Percentiles rank a stretch among this genome's conserved stretches.
Evolutionary conservation across 1,140 invertebrate species (phyloP).

Genomic region (Oreohelix idahoensis): DNA sequence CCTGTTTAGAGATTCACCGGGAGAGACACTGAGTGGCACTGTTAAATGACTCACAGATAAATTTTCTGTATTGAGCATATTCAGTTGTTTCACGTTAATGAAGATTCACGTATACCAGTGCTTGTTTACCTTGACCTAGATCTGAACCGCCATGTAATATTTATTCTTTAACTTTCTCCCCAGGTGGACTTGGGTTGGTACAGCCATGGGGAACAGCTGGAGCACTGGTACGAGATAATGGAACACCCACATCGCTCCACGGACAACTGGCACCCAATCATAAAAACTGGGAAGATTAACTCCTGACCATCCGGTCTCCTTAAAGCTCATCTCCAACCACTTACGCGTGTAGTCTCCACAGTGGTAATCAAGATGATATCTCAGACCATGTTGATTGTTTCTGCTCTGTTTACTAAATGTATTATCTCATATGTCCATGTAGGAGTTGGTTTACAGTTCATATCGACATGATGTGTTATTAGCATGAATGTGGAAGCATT

Average conservation of each 20-base stretch:
- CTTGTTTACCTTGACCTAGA: too few species aligned
- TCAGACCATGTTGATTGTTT: neutral
- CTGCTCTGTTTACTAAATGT: neutral
- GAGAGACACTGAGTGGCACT: too few species aligned
- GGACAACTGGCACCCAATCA: constrained; percentile 69
- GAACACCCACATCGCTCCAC: constrained; percentile 69
- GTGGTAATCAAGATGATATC: neutral
- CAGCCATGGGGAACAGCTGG: constrained; percentile 68
- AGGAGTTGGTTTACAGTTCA: neutral
- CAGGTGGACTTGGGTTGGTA: constrained; percentile 70
- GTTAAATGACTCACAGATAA: too few species aligned
- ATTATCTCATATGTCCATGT: neutral
- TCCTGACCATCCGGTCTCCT: constrained; percentile 52
- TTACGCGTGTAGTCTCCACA: neutral
- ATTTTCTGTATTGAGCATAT: too few species aligned
- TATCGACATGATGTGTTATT: neutral
- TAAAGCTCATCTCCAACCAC: neutral
- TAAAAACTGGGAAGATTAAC: constrained; percentile 67
- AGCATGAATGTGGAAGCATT: neutral
- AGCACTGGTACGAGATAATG: constrained; percentile 71
- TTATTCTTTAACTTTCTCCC: neutral
- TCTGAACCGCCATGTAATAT: too few species aligned
- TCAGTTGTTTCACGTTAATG: too few species aligned
- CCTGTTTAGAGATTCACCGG: too few species aligned
- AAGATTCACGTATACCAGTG: neutral